A percentile compares a stretch with the other conserved stretches of the same genome.
Conservation (phyloP, 2,888 invertebrate species). For the Agrilus mali region DNA sequence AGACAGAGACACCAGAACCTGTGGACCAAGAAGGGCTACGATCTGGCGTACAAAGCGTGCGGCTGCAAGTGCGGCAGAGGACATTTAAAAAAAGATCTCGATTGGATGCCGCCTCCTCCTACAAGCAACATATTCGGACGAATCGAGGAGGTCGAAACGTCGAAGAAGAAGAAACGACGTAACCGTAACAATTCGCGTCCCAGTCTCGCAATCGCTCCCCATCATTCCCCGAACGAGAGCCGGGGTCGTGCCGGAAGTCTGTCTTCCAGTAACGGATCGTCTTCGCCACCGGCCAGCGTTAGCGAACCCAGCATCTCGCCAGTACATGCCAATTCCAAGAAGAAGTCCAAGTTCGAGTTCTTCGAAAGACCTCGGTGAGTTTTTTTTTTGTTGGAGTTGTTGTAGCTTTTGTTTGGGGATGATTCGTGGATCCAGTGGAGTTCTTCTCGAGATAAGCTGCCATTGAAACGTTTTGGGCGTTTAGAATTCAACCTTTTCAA, state of each 20-base stretch:
- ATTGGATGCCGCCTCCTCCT: conserved; percentile 70
- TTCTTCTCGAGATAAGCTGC: too few species aligned
- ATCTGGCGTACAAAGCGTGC: conserved; percentile 89
- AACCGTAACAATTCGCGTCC: conserved; percentile 54
- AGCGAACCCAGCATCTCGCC: conserved; percentile 66
- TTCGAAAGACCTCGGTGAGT: conserved; percentile 72
- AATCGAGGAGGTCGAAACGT: conserved; percentile 40
- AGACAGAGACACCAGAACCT: conserved; percentile 87
- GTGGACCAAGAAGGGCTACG: conserved; percentile 97
- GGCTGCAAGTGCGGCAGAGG: conserved; percentile 88
- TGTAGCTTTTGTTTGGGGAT: too few species aligned
- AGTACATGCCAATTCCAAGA: conserved; percentile 51
- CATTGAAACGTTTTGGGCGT: too few species aligned
- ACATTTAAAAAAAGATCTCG: conserved; percentile 86
- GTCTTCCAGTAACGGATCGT: conserved; percentile 67
- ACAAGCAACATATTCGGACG: conserved; percentile 37
- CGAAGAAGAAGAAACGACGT: conserved; percentile 54
- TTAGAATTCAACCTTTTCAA: too few species aligned
- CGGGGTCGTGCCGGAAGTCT: conserved; percentile 63
- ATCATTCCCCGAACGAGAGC: conserved; percentile 34
- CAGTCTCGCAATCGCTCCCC: conserved; percentile 44
- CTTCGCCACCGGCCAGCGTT: conserved; percentile 65
- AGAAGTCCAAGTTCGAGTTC: conserved; percentile 66
- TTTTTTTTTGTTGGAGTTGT: conserved; percentile 12
- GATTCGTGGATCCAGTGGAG: too few species aligned